These are phyloP conservation scores for Eilema caniola DNA, from an alignment of 2,888 invertebrate genomes.

Conservation along the genomic window DNA sequence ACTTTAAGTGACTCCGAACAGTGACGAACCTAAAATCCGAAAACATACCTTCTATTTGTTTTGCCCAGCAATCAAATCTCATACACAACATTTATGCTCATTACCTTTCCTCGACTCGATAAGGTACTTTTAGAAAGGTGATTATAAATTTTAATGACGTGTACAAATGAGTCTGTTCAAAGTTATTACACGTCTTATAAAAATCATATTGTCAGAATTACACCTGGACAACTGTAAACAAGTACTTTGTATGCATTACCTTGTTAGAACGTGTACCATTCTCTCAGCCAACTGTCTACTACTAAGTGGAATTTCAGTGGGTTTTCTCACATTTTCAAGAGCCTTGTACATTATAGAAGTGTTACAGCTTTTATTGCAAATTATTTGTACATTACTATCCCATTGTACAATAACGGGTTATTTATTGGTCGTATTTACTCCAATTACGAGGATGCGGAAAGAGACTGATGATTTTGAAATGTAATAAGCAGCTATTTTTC, in stretches of 20 bases:
- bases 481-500: not conserved
- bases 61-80: not conserved
- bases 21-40: too few species aligned
- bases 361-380: conserved; percentile 9
- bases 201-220: conserved; percentile 25
- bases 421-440: not conserved
- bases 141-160: not conserved
- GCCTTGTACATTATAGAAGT: conserved; percentile 9
- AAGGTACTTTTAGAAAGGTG: not conserved
- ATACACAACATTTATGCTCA: not conserved
- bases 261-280: conserved; percentile 42
- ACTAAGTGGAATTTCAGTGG: conserved; percentile 23
- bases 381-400: conserved; percentile 11
- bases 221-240: conserved; percentile 32
- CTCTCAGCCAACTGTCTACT: conserved; percentile 25
- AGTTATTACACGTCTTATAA: not conserved
- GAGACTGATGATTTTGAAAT: not conserved
- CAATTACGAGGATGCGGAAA: not conserved
- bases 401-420: not conserved
- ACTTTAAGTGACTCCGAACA: too few species aligned
- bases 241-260: conserved; percentile 49
- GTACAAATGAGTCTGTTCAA: not conserved
- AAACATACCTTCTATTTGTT: too few species aligned
- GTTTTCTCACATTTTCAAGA: conserved; percentile 15
- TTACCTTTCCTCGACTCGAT: not conserved